Percentiles rank a stretch among this genome's conserved stretches.
Conservation (phyloP, 2,888 invertebrate species). For the Aquatica leii region DNA sequence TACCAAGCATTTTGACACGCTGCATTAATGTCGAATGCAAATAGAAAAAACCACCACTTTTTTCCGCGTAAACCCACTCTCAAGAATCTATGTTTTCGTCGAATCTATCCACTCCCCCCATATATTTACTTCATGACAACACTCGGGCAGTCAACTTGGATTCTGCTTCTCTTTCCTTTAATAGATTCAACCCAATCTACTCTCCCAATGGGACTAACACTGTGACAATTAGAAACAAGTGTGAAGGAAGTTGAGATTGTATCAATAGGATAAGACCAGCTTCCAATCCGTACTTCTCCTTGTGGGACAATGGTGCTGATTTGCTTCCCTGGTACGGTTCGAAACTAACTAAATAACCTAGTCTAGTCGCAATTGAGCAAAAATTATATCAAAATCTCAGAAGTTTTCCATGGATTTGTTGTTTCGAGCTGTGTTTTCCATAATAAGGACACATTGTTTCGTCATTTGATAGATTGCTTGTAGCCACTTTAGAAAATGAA, state of each 20-base stretch:
- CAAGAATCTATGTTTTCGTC: no score
- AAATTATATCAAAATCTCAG: neutral
- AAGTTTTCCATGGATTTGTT: neutral
- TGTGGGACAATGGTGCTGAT: neutral
- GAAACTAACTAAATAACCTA: no score
- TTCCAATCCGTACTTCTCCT: neutral
- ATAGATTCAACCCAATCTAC: neutral
- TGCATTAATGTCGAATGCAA: no score
- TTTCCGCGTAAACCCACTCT: no score
- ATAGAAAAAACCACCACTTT: no score
- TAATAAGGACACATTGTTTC: neutral
- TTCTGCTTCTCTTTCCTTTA: neutral
- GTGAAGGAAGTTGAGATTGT: conserved; percentile 4
- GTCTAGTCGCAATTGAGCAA: no score
- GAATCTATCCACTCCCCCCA: no score
- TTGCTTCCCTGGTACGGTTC: conserved; percentile 8
- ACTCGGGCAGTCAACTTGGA: no score
- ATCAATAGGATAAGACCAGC: neutral
- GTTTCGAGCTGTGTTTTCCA: neutral
- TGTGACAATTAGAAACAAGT: no score
- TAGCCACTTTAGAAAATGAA: neutral
- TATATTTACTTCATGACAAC: no score
- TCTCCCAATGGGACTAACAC: neutral
- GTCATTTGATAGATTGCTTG: neutral
- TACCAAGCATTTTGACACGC: no score